These are phyloP conservation scores for Bucorvus abyssinicus DNA, from an alignment of 2,797 vertebrate species.

Conservation along the genomic window DNA sequence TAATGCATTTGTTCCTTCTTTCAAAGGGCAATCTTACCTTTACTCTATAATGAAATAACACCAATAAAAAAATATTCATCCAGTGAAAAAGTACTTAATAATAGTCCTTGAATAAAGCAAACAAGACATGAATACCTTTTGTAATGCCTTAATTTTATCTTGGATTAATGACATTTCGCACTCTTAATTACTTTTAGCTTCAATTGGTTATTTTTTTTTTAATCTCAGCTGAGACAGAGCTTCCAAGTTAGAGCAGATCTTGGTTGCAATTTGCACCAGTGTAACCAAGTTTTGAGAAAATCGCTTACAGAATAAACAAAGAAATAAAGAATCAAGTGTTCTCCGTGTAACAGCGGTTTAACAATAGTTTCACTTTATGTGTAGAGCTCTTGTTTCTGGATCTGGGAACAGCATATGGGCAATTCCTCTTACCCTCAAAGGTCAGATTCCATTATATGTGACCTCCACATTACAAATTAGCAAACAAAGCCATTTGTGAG, in stretches of 20 bases:
- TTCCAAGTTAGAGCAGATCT: conserved; percentile 2
- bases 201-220: not conserved
- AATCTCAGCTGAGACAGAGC: not conserved
- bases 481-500: conserved; percentile 62
- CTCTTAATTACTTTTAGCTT: not conserved
- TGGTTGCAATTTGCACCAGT: conserved; percentile 9
- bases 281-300: conserved; percentile 67
- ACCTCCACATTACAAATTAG: conserved; percentile 57
- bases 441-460: conserved; percentile 68
- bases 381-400: conserved; percentile 62
- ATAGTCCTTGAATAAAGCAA: not conserved
- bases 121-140: not conserved
- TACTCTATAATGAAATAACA: not conserved
- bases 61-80: not conserved
- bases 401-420: conserved; percentile 62
- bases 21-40: not conserved
- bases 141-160: not conserved
- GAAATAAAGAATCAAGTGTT: conserved; percentile 58
- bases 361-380: conserved; percentile 53
- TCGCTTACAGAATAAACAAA: conserved; percentile 63
- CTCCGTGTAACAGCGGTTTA: conserved; percentile 27
- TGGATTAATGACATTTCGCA: not conserved
- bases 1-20: not conserved
- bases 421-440: conserved; percentile 64
- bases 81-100: not conserved